Conservation (phyloP, 2,797 vertebrate genomes). For the Spheniscus humboldti region DNA sequence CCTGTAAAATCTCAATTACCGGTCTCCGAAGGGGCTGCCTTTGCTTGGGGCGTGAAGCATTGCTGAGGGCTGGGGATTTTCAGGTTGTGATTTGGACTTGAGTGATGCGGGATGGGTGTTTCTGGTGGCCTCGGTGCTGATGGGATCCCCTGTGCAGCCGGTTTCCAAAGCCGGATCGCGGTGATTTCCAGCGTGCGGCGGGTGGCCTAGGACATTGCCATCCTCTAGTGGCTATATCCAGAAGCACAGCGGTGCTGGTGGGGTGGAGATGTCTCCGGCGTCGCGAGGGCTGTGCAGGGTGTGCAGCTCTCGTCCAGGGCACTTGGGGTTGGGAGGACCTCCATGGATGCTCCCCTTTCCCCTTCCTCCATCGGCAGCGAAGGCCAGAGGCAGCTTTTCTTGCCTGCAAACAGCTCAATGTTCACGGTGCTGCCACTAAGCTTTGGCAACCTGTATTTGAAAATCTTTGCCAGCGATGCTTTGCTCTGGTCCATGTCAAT, state of each 20-base stretch:
- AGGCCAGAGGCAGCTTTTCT: not conserved
- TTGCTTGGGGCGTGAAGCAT: not conserved
- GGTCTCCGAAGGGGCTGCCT: not conserved
- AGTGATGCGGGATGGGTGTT: fast-evolving
- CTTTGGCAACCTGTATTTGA: not conserved
- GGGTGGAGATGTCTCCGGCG: fast-evolving
- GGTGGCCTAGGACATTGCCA: conserved; percentile 13
- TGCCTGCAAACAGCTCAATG: not conserved
- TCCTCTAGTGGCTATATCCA: conserved; percentile 46
- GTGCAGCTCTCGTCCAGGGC: fast-evolving
- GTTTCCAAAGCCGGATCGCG: not conserved
- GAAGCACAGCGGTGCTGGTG: not conserved
- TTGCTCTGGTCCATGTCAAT: fast-evolving
- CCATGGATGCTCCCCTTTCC: not conserved
- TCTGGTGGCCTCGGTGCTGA: fast-evolving
- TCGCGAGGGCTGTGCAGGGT: fast-evolving
- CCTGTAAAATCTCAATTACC: not conserved
- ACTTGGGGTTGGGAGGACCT: fast-evolving
- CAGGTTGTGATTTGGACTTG: no score
- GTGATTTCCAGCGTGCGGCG: not conserved
- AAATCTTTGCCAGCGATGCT: not conserved
- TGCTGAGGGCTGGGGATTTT: not conserved
- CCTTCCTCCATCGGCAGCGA: not conserved
- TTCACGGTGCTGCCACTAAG: no score
- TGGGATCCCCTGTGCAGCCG: fast-evolving